Evolutionary conservation across 23 tunicate species (phyloP).

Genomic region (Halocynthia aurantium): DNA sequence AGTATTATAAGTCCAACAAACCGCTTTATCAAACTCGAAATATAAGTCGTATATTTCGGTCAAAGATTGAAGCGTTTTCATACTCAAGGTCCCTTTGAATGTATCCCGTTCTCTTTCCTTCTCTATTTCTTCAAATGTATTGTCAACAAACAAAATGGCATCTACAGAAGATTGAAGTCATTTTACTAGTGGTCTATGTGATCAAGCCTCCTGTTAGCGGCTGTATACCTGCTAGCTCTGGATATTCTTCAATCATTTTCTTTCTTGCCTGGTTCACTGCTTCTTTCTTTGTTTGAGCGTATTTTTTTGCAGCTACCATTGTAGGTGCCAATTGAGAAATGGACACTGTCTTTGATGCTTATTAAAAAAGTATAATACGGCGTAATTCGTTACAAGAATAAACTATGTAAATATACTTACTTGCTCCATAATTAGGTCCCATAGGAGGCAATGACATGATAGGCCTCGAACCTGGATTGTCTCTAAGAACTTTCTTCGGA

Average conservation of each 20-base stretch:
- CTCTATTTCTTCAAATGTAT: not conserved
- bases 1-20: not conserved
- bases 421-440: too few relatives aligned
- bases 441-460: too few relatives aligned
- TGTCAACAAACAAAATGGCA: not conserved
- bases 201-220: not conserved
- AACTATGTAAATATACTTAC: too few relatives aligned
- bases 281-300: not conserved
- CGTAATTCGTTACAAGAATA: too few relatives aligned
- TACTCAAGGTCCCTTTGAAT: slow-evolving; percentile 12
- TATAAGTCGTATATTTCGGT: slow-evolving; percentile 14
- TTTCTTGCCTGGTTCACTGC: not conserved
- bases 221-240: slow-evolving; percentile 16
- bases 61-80: not conserved
- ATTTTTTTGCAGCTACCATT: slow-evolving; percentile 2
- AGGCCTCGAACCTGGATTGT: too few relatives aligned
- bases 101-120: slow-evolving; percentile 6
- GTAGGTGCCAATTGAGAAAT: not conserved
- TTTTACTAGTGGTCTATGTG: not conserved
- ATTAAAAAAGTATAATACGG: too few relatives aligned
- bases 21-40: slow-evolving; percentile 23
- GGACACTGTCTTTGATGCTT: too few relatives aligned
- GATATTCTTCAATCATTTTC: slow-evolving; percentile 14
- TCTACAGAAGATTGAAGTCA: not conserved
- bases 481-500: too few relatives aligned